A percentile compares a stretch with the other conserved stretches of the same genome.
Evolutionary conservation across 2,888 invertebrate species (phyloP).

Genomic region (Perithous albicinctus): DNA sequence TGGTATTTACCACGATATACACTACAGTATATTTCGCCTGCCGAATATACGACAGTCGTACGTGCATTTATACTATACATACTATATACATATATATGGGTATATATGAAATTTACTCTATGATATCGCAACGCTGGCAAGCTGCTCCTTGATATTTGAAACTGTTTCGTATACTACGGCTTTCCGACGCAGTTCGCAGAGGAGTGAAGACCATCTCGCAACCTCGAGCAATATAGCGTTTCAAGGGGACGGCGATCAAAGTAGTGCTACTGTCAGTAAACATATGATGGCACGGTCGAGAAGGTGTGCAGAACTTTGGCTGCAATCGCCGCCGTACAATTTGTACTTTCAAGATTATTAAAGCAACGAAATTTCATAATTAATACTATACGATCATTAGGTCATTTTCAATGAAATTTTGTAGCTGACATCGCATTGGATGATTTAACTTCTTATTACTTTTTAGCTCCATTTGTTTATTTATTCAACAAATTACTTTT

Average conservation of each 20-base stretch:
- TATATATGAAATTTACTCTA: constrained; percentile 29
- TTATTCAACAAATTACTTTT: too few relatives aligned
- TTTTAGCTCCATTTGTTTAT: too few relatives aligned
- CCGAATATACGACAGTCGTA: constrained; percentile 6
- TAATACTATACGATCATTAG: neutral
- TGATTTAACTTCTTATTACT: too few relatives aligned
- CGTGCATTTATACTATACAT: neutral
- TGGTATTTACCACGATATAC: constrained; percentile 10
- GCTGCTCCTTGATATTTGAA: constrained; percentile 35
- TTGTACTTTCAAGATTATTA: neutral
- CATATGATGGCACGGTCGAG: neutral
- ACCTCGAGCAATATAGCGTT: constrained; percentile 28
- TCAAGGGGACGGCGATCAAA: constrained; percentile 12
- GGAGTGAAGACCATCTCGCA: neutral
- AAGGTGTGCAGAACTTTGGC: neutral
- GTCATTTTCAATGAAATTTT: neutral
- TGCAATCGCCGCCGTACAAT: neutral
- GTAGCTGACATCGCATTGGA: neutral
- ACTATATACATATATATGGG: constrained; percentile 7
- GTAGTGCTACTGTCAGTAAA: neutral
- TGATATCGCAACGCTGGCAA: constrained; percentile 14
- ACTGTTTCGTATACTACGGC: constrained; percentile 21
- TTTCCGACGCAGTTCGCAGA: constrained; percentile 22
- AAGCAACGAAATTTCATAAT: neutral
- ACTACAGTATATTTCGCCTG: neutral